Evolutionary conservation across 1,140 invertebrate species (phyloP).

Genomic region (Cyrtorhinus lividipennis): DNA sequence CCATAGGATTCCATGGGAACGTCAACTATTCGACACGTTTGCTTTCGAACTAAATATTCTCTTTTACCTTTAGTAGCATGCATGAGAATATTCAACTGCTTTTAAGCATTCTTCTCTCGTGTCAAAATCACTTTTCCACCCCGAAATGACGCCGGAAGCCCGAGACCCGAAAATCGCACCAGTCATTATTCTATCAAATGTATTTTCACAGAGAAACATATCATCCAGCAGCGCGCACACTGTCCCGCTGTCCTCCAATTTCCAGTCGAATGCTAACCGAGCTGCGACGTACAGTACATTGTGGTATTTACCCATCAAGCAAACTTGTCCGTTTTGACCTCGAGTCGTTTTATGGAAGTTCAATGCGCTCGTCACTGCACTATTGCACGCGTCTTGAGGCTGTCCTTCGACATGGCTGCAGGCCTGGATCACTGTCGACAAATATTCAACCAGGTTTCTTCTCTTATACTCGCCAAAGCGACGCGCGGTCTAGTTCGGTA

Average conservation of each 20-base stretch:
- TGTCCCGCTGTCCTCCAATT: slow-evolving; percentile 47
- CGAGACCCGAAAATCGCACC: slow-evolving; percentile 62
- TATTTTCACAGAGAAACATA: slow-evolving; percentile 60
- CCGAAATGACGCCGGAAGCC: slow-evolving; percentile 60
- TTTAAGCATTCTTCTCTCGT: slow-evolving; percentile 56
- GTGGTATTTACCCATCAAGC: slow-evolving; percentile 66
- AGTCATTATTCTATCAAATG: slow-evolving; percentile 60
- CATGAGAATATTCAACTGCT: slow-evolving; percentile 57
- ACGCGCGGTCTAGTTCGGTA: slow-evolving; percentile 43
- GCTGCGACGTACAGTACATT: slow-evolving; percentile 62
- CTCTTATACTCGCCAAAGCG: slow-evolving; percentile 44
- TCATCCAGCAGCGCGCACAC: slow-evolving; percentile 50
- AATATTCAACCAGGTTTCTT: slow-evolving; percentile 46
- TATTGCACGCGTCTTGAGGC: slow-evolving; percentile 39
- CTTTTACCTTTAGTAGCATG: slow-evolving; percentile 38
- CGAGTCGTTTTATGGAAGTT: slow-evolving; percentile 46
- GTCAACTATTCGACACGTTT: slow-evolving; percentile 45
- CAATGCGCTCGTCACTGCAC: slow-evolving; percentile 43
- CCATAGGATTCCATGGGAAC: slow-evolving; percentile 63
- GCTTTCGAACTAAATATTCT: slow-evolving; percentile 20
- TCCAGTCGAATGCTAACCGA: slow-evolving; percentile 62
- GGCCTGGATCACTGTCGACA: slow-evolving; percentile 51
- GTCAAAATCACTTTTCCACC: slow-evolving; percentile 68
- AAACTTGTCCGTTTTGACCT: slow-evolving; percentile 47
- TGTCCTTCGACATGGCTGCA: slow-evolving; percentile 38